phyloP scores from a whole-genome alignment of 2,888 invertebrate species.

The Heliconius erato region DNA sequence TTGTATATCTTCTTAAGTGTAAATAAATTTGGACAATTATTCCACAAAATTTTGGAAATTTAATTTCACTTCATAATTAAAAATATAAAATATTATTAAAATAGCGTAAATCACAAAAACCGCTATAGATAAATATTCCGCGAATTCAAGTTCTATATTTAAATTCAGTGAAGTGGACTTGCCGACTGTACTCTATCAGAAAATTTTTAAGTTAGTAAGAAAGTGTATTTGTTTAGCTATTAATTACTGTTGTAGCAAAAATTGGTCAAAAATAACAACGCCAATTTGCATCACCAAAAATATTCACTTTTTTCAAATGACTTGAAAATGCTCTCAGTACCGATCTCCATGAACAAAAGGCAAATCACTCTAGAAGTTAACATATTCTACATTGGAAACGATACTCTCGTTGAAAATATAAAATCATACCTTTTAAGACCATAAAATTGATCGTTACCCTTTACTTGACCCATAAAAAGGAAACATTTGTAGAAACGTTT shows the following conservation, averaged over 20 bases:
- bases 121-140: no score
- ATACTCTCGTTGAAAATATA: slow-evolving; percentile 24
- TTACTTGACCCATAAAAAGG: slow-evolving; percentile 26
- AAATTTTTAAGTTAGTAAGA: no score
- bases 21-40: no score
- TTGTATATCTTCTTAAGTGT: no score
- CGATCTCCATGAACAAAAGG: slow-evolving; percentile 20
- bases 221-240: no score
- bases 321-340: slow-evolving; percentile 13
- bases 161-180: neutral
- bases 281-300: neutral
- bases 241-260: neutral
- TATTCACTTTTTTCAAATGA: neutral
- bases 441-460: slow-evolving; percentile 28
- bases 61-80: no score
- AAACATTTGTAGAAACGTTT: slow-evolving; percentile 25
- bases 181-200: neutral
- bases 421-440: slow-evolving; percentile 16
- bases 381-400: slow-evolving; percentile 28
- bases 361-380: slow-evolving; percentile 7
- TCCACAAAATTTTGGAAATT: no score
- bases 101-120: no score
- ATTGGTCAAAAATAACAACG: no score
- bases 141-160: no score
- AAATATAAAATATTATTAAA: no score